Evolutionary conservation across 2,888 invertebrate genomes (phyloP).

Genomic region (Rhagophthalmus giganteus): DNA sequence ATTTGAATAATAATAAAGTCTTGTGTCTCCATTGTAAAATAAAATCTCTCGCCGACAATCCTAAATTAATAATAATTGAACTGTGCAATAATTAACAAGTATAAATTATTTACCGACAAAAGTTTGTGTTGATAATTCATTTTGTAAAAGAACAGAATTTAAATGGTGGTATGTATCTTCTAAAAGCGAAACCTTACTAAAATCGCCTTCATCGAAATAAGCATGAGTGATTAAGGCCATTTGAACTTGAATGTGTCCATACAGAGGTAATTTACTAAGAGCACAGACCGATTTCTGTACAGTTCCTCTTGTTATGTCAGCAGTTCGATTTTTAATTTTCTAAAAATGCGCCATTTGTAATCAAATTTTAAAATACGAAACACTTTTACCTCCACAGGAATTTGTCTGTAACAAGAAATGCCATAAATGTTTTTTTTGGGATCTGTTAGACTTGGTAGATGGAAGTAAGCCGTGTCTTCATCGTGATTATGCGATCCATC

Average conservation of each 20-base stretch:
- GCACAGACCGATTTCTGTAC: slow-evolving; percentile 99
- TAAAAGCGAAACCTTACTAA: slow-evolving; percentile 82
- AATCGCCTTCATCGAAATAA: slow-evolving; percentile 95
- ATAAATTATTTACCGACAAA: slow-evolving; percentile 72
- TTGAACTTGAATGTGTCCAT: slow-evolving; percentile 93
- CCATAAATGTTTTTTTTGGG: slow-evolving; percentile 89
- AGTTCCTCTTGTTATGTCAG: slow-evolving; percentile 94
- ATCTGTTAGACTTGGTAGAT: slow-evolving; percentile 84
- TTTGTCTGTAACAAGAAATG: slow-evolving; percentile 96
- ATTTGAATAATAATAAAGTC: slow-evolving; percentile 87
- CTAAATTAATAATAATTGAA: slow-evolving; percentile 61
- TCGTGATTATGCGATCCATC: slow-evolving; percentile 98
- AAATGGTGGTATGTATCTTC: slow-evolving; percentile 92
- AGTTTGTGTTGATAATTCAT: slow-evolving; percentile 64
- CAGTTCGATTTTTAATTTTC: slow-evolving; percentile 89
- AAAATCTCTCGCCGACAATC: slow-evolving; percentile 79
- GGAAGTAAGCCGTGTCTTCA: slow-evolving; percentile 95
- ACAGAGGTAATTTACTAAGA: slow-evolving; percentile 85
- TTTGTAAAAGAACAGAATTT: slow-evolving; percentile 75
- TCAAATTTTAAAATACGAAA: not conserved
- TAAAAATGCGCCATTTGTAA: slow-evolving; percentile 53
- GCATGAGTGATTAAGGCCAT: slow-evolving; percentile 95
- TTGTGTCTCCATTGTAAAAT: slow-evolving; percentile 89
- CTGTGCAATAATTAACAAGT: too few relatives aligned
- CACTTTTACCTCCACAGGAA: slow-evolving; percentile 80